phyloP scores from a whole-genome alignment of 1,140 invertebrate species.

The Conopomorpha cramerella region DNA sequence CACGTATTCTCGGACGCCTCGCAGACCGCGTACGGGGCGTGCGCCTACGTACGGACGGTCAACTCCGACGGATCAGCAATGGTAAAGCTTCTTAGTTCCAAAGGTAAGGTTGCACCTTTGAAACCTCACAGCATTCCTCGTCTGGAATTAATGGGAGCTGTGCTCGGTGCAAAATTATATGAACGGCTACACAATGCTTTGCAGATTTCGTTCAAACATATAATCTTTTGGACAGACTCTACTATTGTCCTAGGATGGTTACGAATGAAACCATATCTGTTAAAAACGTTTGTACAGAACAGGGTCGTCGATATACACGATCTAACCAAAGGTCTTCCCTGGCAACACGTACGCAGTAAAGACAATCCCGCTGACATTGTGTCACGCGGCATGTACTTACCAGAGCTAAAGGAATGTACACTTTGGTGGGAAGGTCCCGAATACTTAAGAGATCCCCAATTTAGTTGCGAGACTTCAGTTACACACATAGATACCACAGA shows the following conservation, averaged over 20 bases:
- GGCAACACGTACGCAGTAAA: conserved; percentile 11
- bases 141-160: conserved; percentile 7
- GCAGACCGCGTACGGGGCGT: conserved; percentile 5
- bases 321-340: conserved; percentile 6
- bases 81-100: conserved; percentile 2
- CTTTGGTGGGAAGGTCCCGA: conserved; percentile 10
- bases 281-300: conserved; percentile 16
- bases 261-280: conserved; percentile 6
- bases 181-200: conserved; percentile 3
- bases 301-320: conserved; percentile 12
- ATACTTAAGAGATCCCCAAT: conserved; percentile 5
- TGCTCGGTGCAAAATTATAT: conserved; percentile 5
- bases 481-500: background rate
- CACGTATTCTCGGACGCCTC: conserved; percentile 5
- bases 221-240: too few relatives aligned
- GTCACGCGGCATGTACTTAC: conserved; percentile 9
- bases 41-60: conserved; percentile 2
- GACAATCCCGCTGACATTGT: conserved; percentile 18
- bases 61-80: background rate
- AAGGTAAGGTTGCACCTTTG: conserved; percentile 5
- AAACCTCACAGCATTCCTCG: conserved; percentile 7
- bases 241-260: too few relatives aligned
- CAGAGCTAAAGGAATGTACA: background rate
- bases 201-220: too few relatives aligned
- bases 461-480: background rate